phyloP scores from a whole-genome alignment of 2,888 invertebrate genomes.

The Leptothorax acervorum region DNA sequence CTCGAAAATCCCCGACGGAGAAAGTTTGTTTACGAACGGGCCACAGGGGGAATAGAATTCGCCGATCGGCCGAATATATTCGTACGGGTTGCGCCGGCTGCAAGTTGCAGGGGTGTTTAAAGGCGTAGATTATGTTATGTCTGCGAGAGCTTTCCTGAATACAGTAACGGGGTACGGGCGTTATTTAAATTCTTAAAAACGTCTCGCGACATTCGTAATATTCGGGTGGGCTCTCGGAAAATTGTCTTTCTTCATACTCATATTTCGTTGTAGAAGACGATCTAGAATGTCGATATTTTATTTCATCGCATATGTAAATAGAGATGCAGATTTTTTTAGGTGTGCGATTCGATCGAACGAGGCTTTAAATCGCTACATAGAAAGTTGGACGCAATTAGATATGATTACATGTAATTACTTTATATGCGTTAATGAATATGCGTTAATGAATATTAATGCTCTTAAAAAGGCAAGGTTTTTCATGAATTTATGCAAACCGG shows the following conservation, averaged over 20 bases:
- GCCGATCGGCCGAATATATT: slow-evolving; percentile 39
- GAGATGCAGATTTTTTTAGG: background rate
- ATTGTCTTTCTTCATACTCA: background rate
- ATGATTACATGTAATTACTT: background rate
- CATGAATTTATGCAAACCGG: background rate
- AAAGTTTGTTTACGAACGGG: slow-evolving; percentile 55
- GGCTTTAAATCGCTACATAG: too few species aligned
- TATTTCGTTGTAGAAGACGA: background rate
- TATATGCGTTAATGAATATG: too few species aligned
- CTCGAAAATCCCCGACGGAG: slow-evolving; percentile 46
- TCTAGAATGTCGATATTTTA: background rate
- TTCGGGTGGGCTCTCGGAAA: background rate
- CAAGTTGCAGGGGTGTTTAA: slow-evolving; percentile 17
- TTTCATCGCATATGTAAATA: too few species aligned
- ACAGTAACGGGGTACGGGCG: background rate
- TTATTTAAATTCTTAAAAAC: background rate
- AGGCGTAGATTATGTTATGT: slow-evolving; percentile 34
- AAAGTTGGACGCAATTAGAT: background rate
- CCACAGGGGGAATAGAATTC: slow-evolving; percentile 45
- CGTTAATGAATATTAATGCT: background rate
- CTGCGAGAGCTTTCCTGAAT: slow-evolving; percentile 1
- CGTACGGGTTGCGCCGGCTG: slow-evolving; percentile 9
- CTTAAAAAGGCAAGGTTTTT: background rate
- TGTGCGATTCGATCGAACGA: background rate
- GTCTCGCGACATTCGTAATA: background rate